Evolutionary conservation across 1,140 invertebrate genomes (phyloP), one percentile per base, ranked within the genome.

Genomic region (Aphelenchoides fujianensis): DNA sequence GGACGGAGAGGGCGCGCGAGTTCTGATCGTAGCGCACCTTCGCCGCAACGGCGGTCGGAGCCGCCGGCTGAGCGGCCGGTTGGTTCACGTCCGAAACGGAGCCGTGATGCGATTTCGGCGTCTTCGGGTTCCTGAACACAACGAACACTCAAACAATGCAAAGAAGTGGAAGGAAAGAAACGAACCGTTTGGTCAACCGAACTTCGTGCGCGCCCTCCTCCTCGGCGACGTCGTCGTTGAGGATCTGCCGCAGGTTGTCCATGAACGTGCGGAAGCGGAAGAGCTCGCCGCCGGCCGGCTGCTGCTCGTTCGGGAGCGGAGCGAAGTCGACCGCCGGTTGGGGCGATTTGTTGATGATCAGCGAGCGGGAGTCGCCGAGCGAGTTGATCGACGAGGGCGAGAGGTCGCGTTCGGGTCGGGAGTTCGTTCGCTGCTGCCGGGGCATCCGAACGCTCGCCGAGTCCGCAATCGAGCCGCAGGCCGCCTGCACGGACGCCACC

Each of bases 191-290:
- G 5, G 19, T 32, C 36, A 27, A 32, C 27, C 55, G 27, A n/a
- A 57, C 5, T 67, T 67, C 34, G 16, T 69, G 9, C n/a, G n/a
- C 2, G 37, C 61, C 52, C 27, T 30, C 3, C 19, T 69, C 52
- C 12, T 69, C 67, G 28, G 23, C 71, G 3, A 68, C 66, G 28
- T 78, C 76, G 48, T 79, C 73, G 12, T 72, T 71, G 5, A 78
- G 61, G 62, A 78, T 78, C 35, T 78, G 76, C 31, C 76, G 73
- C 71, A 78, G 67, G 37, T 77, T 78, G 55, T 78, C 76, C 35
- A 78, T 71, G 23, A 79, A 61, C 23, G 72, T 63, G 3, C 76
- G 68, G 23, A 59, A 5, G 7, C 55, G 55, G 23, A 59, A 59
- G 7, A 19, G 23, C 7, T 59, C 55, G 55, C 55, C 55, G 55